Evolutionary conservation across 2,888 invertebrate species (phyloP).

Genomic region (Tridacna crocea): DNA sequence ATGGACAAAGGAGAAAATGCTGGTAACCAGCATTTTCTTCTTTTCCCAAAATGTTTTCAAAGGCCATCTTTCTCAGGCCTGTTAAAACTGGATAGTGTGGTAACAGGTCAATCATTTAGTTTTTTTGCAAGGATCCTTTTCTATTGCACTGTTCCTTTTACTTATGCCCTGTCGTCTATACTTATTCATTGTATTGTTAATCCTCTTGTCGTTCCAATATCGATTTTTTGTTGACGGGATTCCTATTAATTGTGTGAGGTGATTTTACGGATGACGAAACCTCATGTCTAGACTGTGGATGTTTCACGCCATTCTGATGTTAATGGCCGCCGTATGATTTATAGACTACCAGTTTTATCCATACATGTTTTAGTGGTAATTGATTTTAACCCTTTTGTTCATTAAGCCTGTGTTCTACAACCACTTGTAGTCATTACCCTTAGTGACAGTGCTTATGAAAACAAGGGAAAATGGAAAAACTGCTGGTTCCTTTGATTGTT

Average conservation of each 20-base stretch:
- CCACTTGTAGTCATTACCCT: too few relatives aligned
- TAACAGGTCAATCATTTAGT: too few relatives aligned
- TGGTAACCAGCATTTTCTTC: too few relatives aligned
- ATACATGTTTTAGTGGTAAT: background rate
- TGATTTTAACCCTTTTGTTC: background rate
- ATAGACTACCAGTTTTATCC: background rate
- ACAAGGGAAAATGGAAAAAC: too few relatives aligned
- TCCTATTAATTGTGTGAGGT: constrained; percentile 32
- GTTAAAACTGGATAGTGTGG: too few relatives aligned
- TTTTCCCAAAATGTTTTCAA: too few relatives aligned
- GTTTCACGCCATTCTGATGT: constrained; percentile 33
- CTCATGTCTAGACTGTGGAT: constrained; percentile 42
- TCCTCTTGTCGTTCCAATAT: constrained; percentile 11
- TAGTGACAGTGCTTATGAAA: too few relatives aligned
- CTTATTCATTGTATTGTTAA: constrained; percentile 16
- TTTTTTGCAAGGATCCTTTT: too few relatives aligned
- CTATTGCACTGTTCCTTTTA: too few relatives aligned
- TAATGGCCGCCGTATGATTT: constrained; percentile 29
- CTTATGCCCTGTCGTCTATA: background rate
- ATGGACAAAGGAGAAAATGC: too few relatives aligned
- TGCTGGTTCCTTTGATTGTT: too few relatives aligned
- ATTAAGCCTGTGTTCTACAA: background rate
- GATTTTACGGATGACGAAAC: constrained; percentile 44
- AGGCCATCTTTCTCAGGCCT: too few relatives aligned
- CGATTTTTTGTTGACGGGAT: constrained; percentile 20